These are phyloP conservation scores for Characodon lateralis DNA, from an alignment of 2,797 vertebrate genomes.

Conservation along the genomic window DNA sequence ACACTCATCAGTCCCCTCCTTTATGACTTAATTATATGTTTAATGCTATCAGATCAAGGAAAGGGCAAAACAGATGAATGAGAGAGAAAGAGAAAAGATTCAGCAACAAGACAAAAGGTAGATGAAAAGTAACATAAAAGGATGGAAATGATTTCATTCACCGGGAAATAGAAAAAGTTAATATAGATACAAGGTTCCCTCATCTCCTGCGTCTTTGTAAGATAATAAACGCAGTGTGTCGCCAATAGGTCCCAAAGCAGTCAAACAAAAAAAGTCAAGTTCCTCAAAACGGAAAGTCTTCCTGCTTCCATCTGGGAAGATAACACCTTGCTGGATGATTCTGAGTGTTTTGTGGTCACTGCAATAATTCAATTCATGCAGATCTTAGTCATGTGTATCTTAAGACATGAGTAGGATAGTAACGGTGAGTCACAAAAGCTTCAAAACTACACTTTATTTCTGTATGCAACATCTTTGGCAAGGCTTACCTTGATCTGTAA, in stretches of 20 bases:
- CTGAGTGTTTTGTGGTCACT: slow-evolving; percentile 54
- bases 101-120: slow-evolving; percentile 99
- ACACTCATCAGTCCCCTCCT: slow-evolving; percentile 99
- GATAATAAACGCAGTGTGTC: slow-evolving; percentile 97
- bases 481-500: background rate
- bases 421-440: slow-evolving; percentile 4
- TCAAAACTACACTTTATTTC: background rate
- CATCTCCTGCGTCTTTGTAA: slow-evolving; percentile 88
- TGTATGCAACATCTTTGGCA: background rate
- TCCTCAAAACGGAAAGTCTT: slow-evolving; percentile 90
- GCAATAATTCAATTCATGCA: slow-evolving; percentile 17
- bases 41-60: slow-evolving; percentile 99
- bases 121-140: slow-evolving; percentile 98
- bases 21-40: slow-evolving; percentile 99
- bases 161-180: slow-evolving; percentile 95
- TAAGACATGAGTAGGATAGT: slow-evolving; percentile 10
- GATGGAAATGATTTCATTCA: slow-evolving; percentile 99
- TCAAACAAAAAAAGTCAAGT: slow-evolving; percentile 99
- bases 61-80: slow-evolving; percentile 99
- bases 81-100: slow-evolving; percentile 99
- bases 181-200: slow-evolving; percentile 99
- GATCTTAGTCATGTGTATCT: slow-evolving; percentile 31
- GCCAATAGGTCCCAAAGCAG: slow-evolving; percentile 93
- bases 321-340: slow-evolving; percentile 83
- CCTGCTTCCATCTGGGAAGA: slow-evolving; percentile 83